Evolutionary conservation across 2,113 vertebrate species (phyloP).

Genomic region (Chaetodon auriga): DNA sequence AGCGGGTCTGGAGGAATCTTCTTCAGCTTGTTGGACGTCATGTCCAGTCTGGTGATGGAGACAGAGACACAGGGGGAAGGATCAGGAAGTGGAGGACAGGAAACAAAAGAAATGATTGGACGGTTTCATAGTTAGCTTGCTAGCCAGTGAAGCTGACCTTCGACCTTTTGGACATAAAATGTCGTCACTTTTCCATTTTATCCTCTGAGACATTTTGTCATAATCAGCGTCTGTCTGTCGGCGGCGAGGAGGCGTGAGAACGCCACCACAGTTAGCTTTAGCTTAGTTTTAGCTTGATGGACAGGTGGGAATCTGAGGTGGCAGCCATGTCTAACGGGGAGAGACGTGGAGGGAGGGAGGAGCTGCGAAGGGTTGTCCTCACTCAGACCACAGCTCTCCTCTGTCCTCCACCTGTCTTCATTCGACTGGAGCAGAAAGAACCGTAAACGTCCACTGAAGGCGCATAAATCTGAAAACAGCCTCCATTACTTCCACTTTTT

Average conservation of each 20-base stretch:
- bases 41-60: conserved; percentile 81
- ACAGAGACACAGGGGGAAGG: not conserved
- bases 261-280: no score
- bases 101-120: no score
- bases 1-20: conserved; percentile 88
- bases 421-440: not conserved
- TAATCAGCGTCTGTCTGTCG: no score
- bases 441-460: not conserved
- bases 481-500: not conserved
- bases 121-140: no score
- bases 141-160: no score
- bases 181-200: no score
- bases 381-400: not conserved
- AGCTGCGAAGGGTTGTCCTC: not conserved
- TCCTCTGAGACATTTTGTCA: no score
- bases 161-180: no score
- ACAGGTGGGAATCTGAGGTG: not conserved
- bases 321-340: not conserved
- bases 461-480: not conserved
- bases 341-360: not conserved
- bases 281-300: not conserved
- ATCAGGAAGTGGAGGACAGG: no score
- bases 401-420: not conserved
- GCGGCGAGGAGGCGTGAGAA: no score
- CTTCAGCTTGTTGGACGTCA: conserved; percentile 90